Conservation (phyloP, 2,113 vertebrate species). For the Kryptolebias marmoratus region DNA sequence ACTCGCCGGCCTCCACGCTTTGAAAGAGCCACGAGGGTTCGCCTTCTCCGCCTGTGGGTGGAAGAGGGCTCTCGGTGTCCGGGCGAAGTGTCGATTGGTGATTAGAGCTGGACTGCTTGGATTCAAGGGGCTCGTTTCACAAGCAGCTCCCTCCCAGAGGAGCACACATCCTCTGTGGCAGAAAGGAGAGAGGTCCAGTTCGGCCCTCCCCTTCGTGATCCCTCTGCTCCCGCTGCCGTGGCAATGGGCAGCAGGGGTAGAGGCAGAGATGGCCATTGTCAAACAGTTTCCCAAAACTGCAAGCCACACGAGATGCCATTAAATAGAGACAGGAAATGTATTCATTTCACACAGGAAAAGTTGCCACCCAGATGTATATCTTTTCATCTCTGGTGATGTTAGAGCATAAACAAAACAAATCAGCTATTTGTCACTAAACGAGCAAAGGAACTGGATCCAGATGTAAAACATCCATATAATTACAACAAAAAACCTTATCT, state of each 20-base stretch:
- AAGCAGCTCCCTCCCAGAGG: conserved; percentile 63
- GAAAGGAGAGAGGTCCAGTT: conserved; percentile 58
- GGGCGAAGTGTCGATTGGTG: conserved; percentile 42
- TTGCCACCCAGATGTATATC: conserved; percentile 1
- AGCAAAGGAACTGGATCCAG: not conserved
- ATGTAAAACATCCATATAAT: not conserved
- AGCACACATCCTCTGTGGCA: conserved; percentile 71
- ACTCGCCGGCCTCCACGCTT: conserved; percentile 35
- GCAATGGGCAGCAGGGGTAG: conserved; percentile 67
- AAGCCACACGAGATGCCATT: conserved; percentile 54
- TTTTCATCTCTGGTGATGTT: conserved; percentile 25
- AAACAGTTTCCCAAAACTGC: conserved; percentile 18
- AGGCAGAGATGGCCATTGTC: conserved; percentile 48
- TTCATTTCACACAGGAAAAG: conserved; percentile 19
- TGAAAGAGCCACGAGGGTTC: conserved; percentile 43
- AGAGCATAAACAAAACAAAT: not conserved
- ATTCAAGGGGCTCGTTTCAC: conserved; percentile 47
- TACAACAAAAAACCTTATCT: not conserved
- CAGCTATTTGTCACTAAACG: not conserved
- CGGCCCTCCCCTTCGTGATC: conserved; percentile 69
- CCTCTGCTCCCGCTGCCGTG: conserved; percentile 55
- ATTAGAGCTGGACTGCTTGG: conserved; percentile 43
- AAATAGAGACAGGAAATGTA: conserved; percentile 60
- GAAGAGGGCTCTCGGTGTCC: conserved; percentile 35
- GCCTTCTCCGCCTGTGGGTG: conserved; percentile 37